Conservation (phyloP, 2,797 vertebrate species). For the Sebastes alutus region DNA sequence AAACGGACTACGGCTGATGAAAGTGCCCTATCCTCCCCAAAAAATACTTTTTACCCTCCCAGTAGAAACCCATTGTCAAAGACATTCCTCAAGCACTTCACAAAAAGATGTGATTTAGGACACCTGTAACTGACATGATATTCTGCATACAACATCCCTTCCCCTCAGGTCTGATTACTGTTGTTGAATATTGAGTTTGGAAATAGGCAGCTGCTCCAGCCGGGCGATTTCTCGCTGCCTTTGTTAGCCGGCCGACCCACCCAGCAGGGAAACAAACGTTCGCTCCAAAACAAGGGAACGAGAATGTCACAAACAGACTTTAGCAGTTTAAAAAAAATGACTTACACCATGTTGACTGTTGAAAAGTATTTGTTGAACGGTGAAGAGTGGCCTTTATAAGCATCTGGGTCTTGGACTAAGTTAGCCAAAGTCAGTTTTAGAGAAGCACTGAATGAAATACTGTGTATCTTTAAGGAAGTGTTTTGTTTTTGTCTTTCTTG, state of each 20-base stretch:
- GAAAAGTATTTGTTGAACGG: conserved; percentile 68
- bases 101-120: neutral
- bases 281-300: conserved; percentile 56
- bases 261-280: conserved; percentile 77
- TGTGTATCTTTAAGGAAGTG: neutral
- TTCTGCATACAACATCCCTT: neutral
- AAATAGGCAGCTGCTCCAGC: conserved; percentile 80
- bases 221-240: conserved; percentile 56
- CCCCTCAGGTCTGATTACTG: conserved; percentile 36
- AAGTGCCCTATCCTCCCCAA: neutral
- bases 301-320: conserved; percentile 67
- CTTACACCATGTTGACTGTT: conserved; percentile 81
- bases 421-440: neutral
- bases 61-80: accelerated
- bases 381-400: conserved; percentile 80
- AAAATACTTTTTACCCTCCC: neutral
- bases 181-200: conserved; percentile 71
- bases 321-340: conserved; percentile 70
- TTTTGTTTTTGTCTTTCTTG: conserved; percentile 31
- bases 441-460: neutral
- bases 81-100: neutral
- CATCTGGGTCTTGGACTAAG: conserved; percentile 48
- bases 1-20: too few relatives aligned
- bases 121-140: neutral
- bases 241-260: conserved; percentile 61